Evolutionary conservation across 1,140 invertebrate species (phyloP), one percentile per base, ranked within the genome.

Genomic region (Drosophila carrolli): DNA sequence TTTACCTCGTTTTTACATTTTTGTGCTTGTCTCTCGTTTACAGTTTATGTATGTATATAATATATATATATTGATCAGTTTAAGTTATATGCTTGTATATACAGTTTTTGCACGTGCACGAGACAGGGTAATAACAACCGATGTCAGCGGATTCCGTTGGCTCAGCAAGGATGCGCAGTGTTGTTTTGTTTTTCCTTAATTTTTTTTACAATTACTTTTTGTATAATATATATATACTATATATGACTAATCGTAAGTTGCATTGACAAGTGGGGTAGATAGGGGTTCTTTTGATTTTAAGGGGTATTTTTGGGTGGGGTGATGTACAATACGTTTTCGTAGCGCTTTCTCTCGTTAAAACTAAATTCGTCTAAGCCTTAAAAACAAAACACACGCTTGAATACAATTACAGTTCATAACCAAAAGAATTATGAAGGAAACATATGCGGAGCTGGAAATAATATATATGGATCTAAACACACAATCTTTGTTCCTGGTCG

Each of bases 41-140:
- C 63, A 61, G 50, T 60, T 35, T 56, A 47, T 60, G 43, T 60
- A 43, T 76, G 66, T 59, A 27, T 23, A 23, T 23, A 23, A 23
- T 23, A 23, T 23, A 29, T 60, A 54, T 53, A 41, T 75, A 53
- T 66, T 23, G 48, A 58, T 75, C 55, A 72, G 50, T 62, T 47
- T 66, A 38, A 66, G 48, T 75, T 74, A 38, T 48, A 47, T 57
- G 62, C 48, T 53, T 68, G 46, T 68, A 57, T 85, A 86, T 88
- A 76, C 84, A 86, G 55, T 58, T 59, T 83, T 78, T 72, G 75
- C 60, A 77, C 51, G 81, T 80, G 81, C 81, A 57, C 32, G 63
- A 63, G 66, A 84, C 68, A 66, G 68, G 82, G 62, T 35, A 76
- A 84, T 27, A 61, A 84, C 81, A 85, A 84, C 81, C 81, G 67